Base-by-base conservation (phyloP, 2,113 vertebrate species). In the Pygoscelis antarcticus region DNA sequence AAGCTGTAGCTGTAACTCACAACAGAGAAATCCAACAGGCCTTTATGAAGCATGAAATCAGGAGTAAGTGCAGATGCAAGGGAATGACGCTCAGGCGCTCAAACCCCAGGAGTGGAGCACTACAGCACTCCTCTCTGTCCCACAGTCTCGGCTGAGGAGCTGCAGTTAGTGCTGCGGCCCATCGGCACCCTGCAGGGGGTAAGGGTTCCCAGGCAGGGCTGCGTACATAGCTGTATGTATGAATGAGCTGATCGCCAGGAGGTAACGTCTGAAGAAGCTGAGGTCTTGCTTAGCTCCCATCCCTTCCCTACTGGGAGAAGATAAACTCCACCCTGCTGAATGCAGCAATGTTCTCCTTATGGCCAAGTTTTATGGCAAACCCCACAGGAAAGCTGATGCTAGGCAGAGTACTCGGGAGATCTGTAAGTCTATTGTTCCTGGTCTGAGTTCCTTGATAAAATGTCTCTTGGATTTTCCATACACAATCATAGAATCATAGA, bases 171-270 rank as follows among this genome's bases (percentile, higher is more conserved):
- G 66, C 10, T 13, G 5, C 17, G 4, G 46, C 70, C 55, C 58
- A 46, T 18, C 32, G 1, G 1, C 22, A 13, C 40, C 15, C n/a
- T 32, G 62, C 4, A 1, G 9, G 10, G 51, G 22, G 16, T 17
- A 16, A 7, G 19, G 1, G 2, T 11, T 64, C 26, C 60, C 65
- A 38, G 79, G 44, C 64, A 51, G 60, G 23, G 30, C 68, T 83
- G 40, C 9, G 2, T 46, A 4, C 3, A 1, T 12, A 75, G 54
- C 66, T 74, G 29, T 7, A 2, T 21, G 1, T 7, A 2, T 7
- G 17, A 36, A 60, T 6, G 29, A 69, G 58, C 46, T n/a, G 64
- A 40, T 49, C 14, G 64, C 42, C 40, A 11, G 75, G 40, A 66
- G 42, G 42, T 55, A 42, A 9, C 29, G 36, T 2, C 14, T 34